Base-by-base conservation (phyloP, 2,888 invertebrate genomes). In the Pinctada fucata region DNA sequence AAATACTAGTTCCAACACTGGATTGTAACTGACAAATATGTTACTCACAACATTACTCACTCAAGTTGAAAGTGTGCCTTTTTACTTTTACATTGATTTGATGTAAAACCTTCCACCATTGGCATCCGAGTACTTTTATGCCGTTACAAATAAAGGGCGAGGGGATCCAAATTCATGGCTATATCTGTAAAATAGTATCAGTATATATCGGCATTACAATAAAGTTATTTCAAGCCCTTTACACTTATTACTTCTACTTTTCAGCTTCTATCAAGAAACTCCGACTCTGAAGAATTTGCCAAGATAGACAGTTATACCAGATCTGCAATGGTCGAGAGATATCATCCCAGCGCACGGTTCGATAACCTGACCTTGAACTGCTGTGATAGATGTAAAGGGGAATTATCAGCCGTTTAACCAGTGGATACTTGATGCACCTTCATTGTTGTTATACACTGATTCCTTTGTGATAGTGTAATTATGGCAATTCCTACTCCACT, bases 351-450 rank as follows among this genome's bases (percentile, higher is more conserved):
- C 13, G 83, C 87, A 31, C 83, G 86, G 65, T 89, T 88, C 78
- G 91, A 91, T 73, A 89, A 90, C 83, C 84, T 91, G 72, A 91
- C 90, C 2, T 79, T 90, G 72, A 88, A 90, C 82, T 90, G 91
- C 82, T 91, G 91, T 80, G 77, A 83, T 52, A 82, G 87, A 16
- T 91, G 91, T 83, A 88, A 89, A 82, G 91, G 91, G 48, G 91
- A 91, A 49, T 88, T 91, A 64, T 82, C 82, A 48, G 86, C 91
- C 1, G 65, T 74, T n/a, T 74, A 50, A 50, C 31, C 52, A 66
- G 8, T 66, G 66, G 16, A 66, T 16, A 58, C 8, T 58, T 8
- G 58, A 58, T 58, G 58, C 58, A 58, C 8, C 58, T 31, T 31
- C 31, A 31, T 31, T 31, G 31, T 31, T 31, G 31, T 31, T 31